Evolutionary conservation across 2,888 invertebrate species (phyloP).

Genomic region (Drosophila lacicola): DNA sequence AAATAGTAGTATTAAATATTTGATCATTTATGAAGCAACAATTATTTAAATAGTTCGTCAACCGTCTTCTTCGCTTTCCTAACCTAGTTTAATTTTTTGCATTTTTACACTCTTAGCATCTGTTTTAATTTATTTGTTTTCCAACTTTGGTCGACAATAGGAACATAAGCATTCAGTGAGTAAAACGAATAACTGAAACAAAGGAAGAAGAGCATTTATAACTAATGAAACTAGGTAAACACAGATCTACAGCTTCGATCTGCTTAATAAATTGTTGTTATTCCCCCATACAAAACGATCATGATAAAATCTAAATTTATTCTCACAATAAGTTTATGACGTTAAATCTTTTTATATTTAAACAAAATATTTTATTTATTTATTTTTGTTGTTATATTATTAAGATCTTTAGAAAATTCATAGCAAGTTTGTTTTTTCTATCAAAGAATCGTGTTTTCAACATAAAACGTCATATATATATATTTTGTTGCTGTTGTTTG

Average conservation of each 20-base stretch:
- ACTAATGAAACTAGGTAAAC: slow-evolving; percentile 45
- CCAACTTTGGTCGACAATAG: slow-evolving; percentile 26
- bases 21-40: no score
- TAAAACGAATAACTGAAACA: slow-evolving; percentile 35
- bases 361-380: slow-evolving; percentile 27
- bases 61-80: slow-evolving; percentile 13
- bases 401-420: slow-evolving; percentile 37
- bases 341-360: slow-evolving; percentile 35
- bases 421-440: slow-evolving; percentile 29
- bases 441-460: slow-evolving; percentile 31
- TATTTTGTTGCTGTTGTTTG: slow-evolving; percentile 10
- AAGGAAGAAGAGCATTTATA: slow-evolving; percentile 34
- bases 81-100: neutral
- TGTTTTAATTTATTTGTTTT: slow-evolving; percentile 2
- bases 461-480: slow-evolving; percentile 40
- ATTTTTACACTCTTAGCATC: slow-evolving; percentile 2
- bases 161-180: slow-evolving; percentile 35
- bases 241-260: slow-evolving; percentile 13
- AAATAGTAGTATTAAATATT: no score
- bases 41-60: no score
- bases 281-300: slow-evolving; percentile 52
- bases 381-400: slow-evolving; percentile 20
- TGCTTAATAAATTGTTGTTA: slow-evolving; percentile 19
- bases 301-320: slow-evolving; percentile 72
- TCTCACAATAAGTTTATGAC: slow-evolving; percentile 42